Evolutionary conservation across 2,888 invertebrate genomes (phyloP).

Genomic region (Periphyllus acericola): DNA sequence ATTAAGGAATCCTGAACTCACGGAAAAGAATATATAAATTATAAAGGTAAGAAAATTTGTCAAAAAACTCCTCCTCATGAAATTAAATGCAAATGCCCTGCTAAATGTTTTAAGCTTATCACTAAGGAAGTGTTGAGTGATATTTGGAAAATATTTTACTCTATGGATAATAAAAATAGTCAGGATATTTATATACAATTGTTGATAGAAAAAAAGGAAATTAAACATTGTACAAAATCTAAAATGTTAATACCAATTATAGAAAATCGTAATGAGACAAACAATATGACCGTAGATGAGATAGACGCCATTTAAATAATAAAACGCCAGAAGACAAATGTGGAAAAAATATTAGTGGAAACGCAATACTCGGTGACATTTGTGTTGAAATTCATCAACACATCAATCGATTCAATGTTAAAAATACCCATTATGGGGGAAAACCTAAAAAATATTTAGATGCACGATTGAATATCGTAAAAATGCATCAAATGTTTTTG

Average conservation of each 20-base stretch:
- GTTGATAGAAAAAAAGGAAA: constrained; percentile 33
- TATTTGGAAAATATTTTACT: constrained; percentile 25
- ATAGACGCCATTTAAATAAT: no score
- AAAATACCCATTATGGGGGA: constrained; percentile 64
- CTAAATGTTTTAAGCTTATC: constrained; percentile 26
- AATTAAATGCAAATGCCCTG: constrained; percentile 28
- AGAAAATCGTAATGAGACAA: no score
- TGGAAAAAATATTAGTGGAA: no score
- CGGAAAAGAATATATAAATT: constrained; percentile 11
- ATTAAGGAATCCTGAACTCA: not conserved
- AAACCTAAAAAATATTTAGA: constrained; percentile 64
- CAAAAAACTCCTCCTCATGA: constrained; percentile 14
- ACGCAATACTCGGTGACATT: constrained; percentile 38
- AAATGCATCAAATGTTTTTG: constrained; percentile 65
- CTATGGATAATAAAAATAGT: constrained; percentile 39
- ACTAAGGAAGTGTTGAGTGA: constrained; percentile 11
- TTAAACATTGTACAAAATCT: constrained; percentile 35
- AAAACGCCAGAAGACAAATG: no score
- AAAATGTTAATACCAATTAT: no score
- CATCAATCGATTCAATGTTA: constrained; percentile 60
- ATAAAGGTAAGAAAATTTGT: constrained; percentile 25
- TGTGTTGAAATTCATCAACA: constrained; percentile 44
- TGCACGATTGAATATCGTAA: constrained; percentile 64
- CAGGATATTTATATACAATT: constrained; percentile 40
- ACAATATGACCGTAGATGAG: no score